These are phyloP conservation scores for Epinephelus coioides DNA, from an alignment of 2,797 vertebrate species.

Conservation along the genomic window DNA sequence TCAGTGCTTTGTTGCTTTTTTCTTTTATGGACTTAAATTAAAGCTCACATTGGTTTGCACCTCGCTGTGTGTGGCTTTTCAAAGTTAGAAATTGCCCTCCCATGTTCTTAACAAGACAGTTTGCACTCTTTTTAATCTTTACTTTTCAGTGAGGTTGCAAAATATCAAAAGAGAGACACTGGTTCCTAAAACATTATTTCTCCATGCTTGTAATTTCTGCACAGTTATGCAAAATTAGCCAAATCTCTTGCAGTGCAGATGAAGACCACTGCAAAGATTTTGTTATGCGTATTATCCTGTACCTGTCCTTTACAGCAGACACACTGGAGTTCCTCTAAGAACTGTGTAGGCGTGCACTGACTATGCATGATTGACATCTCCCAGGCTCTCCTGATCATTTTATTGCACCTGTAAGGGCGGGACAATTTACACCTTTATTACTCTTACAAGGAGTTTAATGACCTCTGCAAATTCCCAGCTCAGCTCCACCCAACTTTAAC, in stretches of 20 bases:
- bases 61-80: not conserved
- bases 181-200: not conserved
- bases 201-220: not conserved
- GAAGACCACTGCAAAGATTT: not conserved
- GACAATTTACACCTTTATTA: conserved; percentile 14
- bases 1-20: not conserved
- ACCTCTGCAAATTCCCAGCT: conserved; percentile 29
- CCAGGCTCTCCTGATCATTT: not conserved
- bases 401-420: not conserved
- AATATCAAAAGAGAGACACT: not conserved
- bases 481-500: conserved; percentile 1
- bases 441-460: conserved; percentile 3
- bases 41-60: not conserved
- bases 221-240: not conserved
- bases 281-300: not conserved
- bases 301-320: not conserved
- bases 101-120: not conserved
- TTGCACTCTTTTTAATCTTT: not conserved
- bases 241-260: conserved; percentile 1
- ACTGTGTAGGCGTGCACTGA: not conserved
- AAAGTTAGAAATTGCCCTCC: not conserved
- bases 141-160: not conserved
- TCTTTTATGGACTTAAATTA: too few species aligned
- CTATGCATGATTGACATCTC: not conserved
- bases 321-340: too few species aligned